Percentiles rank a stretch among this genome's conserved stretches.
phyloP scores from a whole-genome alignment of 2,888 invertebrate species.

The Crematogaster levior region DNA sequence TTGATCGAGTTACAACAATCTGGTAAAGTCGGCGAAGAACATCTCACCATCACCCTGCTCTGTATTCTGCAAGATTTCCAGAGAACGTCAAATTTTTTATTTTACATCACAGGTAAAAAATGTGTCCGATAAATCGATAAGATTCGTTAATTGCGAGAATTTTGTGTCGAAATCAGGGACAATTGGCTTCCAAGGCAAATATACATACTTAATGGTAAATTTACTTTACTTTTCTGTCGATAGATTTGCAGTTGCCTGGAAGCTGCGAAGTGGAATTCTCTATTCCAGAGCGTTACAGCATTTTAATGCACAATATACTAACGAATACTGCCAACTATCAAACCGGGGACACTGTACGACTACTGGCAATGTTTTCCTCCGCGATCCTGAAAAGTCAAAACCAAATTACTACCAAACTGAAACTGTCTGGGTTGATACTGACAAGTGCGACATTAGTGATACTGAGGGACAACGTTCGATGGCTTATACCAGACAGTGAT shows the following conservation, averaged over 20 bases:
- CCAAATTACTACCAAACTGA: conserved; percentile 70
- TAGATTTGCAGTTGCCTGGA: conserved; percentile 85
- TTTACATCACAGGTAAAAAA: conserved; percentile 86
- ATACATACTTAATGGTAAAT: neutral
- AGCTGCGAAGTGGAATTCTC: conserved; percentile 85
- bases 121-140: neutral
- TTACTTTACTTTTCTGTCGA: conserved; percentile 25
- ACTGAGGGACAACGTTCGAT: conserved; percentile 85
- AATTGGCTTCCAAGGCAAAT: neutral
- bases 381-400: conserved; percentile 83
- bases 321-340: conserved; percentile 79
- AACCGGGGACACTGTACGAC: conserved; percentile 80
- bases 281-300: conserved; percentile 81
- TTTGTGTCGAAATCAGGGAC: neutral
- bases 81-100: conserved; percentile 86
- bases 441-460: conserved; percentile 85
- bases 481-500: conserved; percentile 84
- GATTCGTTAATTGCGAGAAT: neutral
- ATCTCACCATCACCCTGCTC: conserved; percentile 77
- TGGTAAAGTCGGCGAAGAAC: conserved; percentile 80
- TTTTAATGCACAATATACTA: conserved; percentile 78
- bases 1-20: conserved; percentile 85
- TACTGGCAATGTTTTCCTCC: conserved; percentile 85
- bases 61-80: conserved; percentile 87
- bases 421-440: conserved; percentile 79